Percentiles rank a stretch among this genome's conserved stretches.
phyloP scores from a whole-genome alignment of 2,888 invertebrate species.

The Athalia rosae region DNA sequence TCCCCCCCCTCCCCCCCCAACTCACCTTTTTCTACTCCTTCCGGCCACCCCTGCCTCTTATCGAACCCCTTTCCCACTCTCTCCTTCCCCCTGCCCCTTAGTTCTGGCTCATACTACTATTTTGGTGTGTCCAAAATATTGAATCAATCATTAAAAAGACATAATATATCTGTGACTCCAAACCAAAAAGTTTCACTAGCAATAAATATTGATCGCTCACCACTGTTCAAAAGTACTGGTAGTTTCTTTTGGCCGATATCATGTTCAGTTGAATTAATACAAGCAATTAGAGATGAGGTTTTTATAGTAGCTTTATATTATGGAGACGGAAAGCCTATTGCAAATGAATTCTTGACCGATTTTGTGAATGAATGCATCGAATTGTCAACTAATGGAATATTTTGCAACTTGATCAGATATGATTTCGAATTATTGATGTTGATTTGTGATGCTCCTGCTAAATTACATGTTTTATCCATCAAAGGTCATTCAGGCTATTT shows the following conservation, averaged over 20 bases:
- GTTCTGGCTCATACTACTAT: too few species aligned
- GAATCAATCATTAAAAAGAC: too few species aligned
- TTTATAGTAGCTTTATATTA: conserved; percentile 53
- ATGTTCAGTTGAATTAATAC: conserved; percentile 47
- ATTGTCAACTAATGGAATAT: conserved; percentile 49
- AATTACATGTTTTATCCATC: conserved; percentile 50
- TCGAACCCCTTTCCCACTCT: too few species aligned
- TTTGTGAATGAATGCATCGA: conserved; percentile 50
- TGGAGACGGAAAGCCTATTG: conserved; percentile 51
- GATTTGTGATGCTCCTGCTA: conserved; percentile 55
- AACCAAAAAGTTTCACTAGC: conserved; percentile 8
- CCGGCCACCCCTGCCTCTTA: too few species aligned
- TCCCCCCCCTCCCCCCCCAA: too few species aligned
- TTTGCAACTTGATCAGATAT: conserved; percentile 43
- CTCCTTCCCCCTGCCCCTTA: too few species aligned
- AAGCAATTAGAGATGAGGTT: conserved; percentile 47
- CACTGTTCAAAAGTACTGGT: conserved; percentile 41
- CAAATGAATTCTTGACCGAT: conserved; percentile 51
- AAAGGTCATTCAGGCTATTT: conserved; percentile 53
- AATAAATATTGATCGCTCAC: conserved; percentile 34
- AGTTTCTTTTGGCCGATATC: conserved; percentile 55
- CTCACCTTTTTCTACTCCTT: too few species aligned
- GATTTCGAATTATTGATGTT: conserved; percentile 48
- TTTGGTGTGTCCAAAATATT: too few species aligned
- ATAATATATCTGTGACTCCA: too few species aligned